Evolutionary conservation across 2,113 vertebrate species (phyloP).

Genomic region (Aegypius monachus): DNA sequence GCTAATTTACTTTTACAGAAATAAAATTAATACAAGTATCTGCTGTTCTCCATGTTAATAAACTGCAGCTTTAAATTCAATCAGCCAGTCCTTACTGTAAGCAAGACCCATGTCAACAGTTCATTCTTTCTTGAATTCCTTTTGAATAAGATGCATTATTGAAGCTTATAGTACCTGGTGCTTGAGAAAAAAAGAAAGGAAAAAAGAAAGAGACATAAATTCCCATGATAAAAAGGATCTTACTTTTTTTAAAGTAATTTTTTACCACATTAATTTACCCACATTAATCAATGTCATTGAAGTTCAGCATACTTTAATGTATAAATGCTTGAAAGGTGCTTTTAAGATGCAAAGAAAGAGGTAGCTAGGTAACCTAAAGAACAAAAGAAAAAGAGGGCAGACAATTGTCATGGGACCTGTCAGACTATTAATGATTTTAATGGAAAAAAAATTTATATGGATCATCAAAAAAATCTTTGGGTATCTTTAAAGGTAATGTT

Average conservation of each 20-base stretch:
- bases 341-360: neutral
- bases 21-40: neutral
- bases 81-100: neutral
- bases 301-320: neutral
- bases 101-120: neutral
- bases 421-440: neutral
- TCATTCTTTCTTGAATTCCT: neutral
- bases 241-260: neutral
- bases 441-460: neutral
- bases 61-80: neutral
- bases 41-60: neutral
- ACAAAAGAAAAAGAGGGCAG: neutral
- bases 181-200: neutral
- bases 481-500: neutral
- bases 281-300: neutral
- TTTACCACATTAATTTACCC: neutral
- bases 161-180: neutral
- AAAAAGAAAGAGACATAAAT: neutral
- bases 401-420: neutral
- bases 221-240: neutral
- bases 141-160: neutral
- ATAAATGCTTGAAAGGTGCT: neutral
- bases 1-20: neutral
- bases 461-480: neutral
- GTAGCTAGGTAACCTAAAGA: neutral